Evolutionary conservation across 2,113 vertebrate genomes (phyloP), one percentile per base, ranked within the genome.

Genomic region (Oncorhynchus clarkii): DNA sequence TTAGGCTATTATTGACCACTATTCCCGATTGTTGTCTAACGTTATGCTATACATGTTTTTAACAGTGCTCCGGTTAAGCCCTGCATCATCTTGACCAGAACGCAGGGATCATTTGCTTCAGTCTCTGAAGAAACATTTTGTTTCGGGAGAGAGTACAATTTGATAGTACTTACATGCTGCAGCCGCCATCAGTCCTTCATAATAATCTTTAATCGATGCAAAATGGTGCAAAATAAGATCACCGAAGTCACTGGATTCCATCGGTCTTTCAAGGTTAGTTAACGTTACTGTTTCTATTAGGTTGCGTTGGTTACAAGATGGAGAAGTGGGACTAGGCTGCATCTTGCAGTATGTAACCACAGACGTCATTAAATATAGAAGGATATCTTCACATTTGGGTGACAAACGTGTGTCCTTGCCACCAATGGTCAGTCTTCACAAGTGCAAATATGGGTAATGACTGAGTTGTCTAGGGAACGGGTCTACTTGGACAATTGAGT

Each of bases 141-240:
- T 90, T 90, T 90, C 81, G 49, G 79, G 89, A 91, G 90, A 88
- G 75, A 71, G 87, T 89, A 85, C 87, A 83, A 68, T 82, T 78
- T 76, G 82, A 85, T 82, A 87, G 51, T 67, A 74, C 70, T 79
- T 72, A 74, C 62, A 82, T 84, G 81, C 88, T 82, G 86, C 85
- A 79, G 86, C 82, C 82, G 79, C 88, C 79, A 76, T 87, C 75
- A 67, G 82, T 67, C 86, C 27, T 29, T 77, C 16, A 67, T 39
- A 39, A 9, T 39, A 8, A 39, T 11, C 8, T 48, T 34, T 27
- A 27, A 89, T 79, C 82, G 71, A 86, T 82, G 78, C 79, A 90
- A 92, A 88, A 97, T 98, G 96, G 96, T 97, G 86, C 96, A 97
- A 91, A 97, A 96, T 78, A 98, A 96, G 88, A 93, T 94, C 49